Base-by-base conservation (phyloP, 2,113 vertebrate species). In the Lipophrys pholis region DNA sequence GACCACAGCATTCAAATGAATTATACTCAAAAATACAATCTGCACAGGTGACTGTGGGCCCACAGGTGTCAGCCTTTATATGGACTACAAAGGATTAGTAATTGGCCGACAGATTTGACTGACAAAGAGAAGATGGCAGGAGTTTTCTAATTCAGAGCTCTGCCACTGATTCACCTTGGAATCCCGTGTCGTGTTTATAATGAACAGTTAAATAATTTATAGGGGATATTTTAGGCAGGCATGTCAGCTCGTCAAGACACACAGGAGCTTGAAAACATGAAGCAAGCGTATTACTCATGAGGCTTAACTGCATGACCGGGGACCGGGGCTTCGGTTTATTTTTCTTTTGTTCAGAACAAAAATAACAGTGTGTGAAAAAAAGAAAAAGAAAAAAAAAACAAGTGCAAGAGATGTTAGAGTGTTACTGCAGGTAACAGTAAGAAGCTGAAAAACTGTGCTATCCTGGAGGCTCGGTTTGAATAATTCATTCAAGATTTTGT, bases 1-100 rank as follows among this genome's bases (percentile, higher is more conserved):
- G 21, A 4, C 21, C 21, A 73, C 55, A 39, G 61, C 68, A 57
- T 81, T 72, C n/a, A 76, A 76, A 87, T 89, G 59, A 81, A 73
- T 79, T 30, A 2, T 49, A 35, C 49, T 50, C 8, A 35, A 16
- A 16, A 76, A 75, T 73, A 42, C 68, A 78, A 6, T 6, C 60
- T 46, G 11, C 21, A 8, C 40, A 46, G 30, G 69, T 50, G 52
- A 55, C 51, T 3, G 1, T 15, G 46, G 30, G 15, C 68, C 50
- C 59, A 52, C 46, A 65, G 61, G 68, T 81, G 69, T 71, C 73
- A 60, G 30, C 43, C 9, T n/a, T 42, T n/a, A 52, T 1, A 63
- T 65, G 50, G 35, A 36, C 65, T 50, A 11, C 42, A 54, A 30
- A 42, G 8, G 40, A 57, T 21, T n/a, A 51, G 58, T 52, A 66